Base-by-base conservation (phyloP, 2,113 vertebrate species). In the Callopanchax toddi region DNA sequence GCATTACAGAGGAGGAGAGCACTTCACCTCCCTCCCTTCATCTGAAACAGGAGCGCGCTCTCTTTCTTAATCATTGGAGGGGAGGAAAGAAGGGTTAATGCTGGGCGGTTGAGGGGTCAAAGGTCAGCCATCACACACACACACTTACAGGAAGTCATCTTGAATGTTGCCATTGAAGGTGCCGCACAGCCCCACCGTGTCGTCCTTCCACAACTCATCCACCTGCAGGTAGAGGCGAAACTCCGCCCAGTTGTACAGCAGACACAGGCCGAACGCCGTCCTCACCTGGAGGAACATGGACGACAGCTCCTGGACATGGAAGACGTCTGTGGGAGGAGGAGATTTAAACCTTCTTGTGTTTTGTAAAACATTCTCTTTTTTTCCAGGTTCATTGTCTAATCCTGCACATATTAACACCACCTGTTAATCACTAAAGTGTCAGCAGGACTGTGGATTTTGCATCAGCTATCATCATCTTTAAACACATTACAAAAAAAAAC, bases 91-190 rank as follows among this genome's bases (percentile, higher is more conserved):
- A 34, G 52, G 51, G 61, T 73, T 59, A 53, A 21, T 2, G 1
- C 32, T 51, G 66, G 58, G 52, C 22, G 26, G 18, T 18, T 32
- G 43, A 63, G 54, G 54, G 73, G 67, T 85, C 54, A 65, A 23
- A 64, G 69, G 68, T 67, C 65, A 23, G 61, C 34, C 6, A 9
- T 37, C 56, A 12, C 68, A 67, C 29, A 67, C 29, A 7, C 59
- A 67, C 57, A 90, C 95, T 68, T 92, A 99, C 97, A 98, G 86
- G 84, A 98, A 99, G 59, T 99, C 96, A 6, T 99, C 97, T 71
- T 98, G 96, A 18, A 87, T 95, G 84, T 99, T 99, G 74, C 95
- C 96, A 32, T 99, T 99, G 91, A 98, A 99, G 72, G 97, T 99
- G 71, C 97, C 97, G 21, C 97, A 99, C 49, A 99, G 94, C 16